Evolutionary conservation across 2,113 vertebrate species (phyloP), one percentile per base, ranked within the genome.

Genomic region (Rhegmatorhina hoffmannsi): DNA sequence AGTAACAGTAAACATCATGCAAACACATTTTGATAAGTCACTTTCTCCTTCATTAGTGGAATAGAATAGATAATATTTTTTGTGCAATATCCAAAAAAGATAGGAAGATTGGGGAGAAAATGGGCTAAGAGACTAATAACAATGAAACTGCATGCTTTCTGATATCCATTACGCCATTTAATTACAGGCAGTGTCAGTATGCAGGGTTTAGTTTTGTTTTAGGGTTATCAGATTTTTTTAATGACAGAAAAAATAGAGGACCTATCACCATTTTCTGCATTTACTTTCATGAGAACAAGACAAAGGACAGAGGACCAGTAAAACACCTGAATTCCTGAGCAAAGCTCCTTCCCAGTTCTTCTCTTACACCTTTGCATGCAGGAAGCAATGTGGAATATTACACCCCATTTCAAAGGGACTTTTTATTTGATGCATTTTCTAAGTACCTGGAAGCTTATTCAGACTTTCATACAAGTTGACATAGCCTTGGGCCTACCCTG

Each of bases 11-110:
- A 96, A 79, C 18, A 79, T 76, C 8, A 63, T 7, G 20, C 87
- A 77, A 78, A 89, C n/a, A 83, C 9, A 59, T 90, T 96, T 92
- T 97, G 33, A 52, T 89, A 86, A 84, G 47, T 76, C 11, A 88
- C 31, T 96, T 95, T 94, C 75, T 56, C 28, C 19, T 92, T 80
- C 47, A 47, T 79, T 92, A 7, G 3, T 21, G 85, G 50, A 91
- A 94, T 14, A 94, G 12, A 19, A 72, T 50, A 85, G 16, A 84
- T 94, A 92, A 95, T 79, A 5, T 3, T 20, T 40, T 91, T 33
- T 91, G 87, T 92, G 29, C 47, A 21, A 79, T 93, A 79, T 63
- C 23, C 82, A 29, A 74, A 76, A 92, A 94, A 81, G 24, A 43
- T 28, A 84, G 19, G 23, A 50, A 76, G 44, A 91, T 10, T 43